Base-by-base conservation (phyloP, 2,888 invertebrate genomes). In the Brassicogethes aeneus region DNA sequence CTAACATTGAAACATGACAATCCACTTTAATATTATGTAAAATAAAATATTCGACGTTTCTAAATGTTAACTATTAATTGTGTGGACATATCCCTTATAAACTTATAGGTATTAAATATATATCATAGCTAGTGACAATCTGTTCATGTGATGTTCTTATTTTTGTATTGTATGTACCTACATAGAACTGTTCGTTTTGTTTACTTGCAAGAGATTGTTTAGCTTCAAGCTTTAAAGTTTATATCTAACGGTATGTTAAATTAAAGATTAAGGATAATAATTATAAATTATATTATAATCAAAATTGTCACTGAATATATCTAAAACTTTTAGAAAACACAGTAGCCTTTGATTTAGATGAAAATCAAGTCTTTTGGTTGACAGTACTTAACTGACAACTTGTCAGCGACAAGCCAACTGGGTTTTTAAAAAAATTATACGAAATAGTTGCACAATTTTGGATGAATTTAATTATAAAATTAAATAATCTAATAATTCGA, bases 1-100 rank as follows among this genome's bases (percentile, higher is more conserved):
- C 66, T 66, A 66, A 66, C 64, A 62, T 63, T 65, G 64, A 65
- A 65, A 60, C 60, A 62, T 61, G 66, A 66, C 66, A 66, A 66
- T 66, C 66, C 61, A 60, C 57, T 57, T 56, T 57, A 52, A 54
- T 55, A 51, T 48, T 23, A 23, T 10, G 5, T 7, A n/a, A n/a
- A n/a, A n/a, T n/a, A n/a, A 7, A 23, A 5, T 23, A 23, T 23
- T 23, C 23, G 5, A 23, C 23, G 10, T 23, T 32, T 32, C 10
- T 32, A 32, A 32, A 32, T 35, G 10, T 16, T 35, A 33, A 35
- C 15, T 35, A 35, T 35, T 14, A 12, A 16, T 14, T 55, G 57
- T 59, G 60, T 60, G 45, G 47, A 62, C 59, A 64, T 64, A 60
- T 60, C 58, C 56, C 53, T 54, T 54, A 47, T 43, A 45, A n/a